A percentile compares a stretch with the other conserved stretches of the same genome.
These are phyloP conservation scores for Eristalinus aeneus DNA, from an alignment of 2,888 invertebrate species.

Conservation along the genomic window DNA sequence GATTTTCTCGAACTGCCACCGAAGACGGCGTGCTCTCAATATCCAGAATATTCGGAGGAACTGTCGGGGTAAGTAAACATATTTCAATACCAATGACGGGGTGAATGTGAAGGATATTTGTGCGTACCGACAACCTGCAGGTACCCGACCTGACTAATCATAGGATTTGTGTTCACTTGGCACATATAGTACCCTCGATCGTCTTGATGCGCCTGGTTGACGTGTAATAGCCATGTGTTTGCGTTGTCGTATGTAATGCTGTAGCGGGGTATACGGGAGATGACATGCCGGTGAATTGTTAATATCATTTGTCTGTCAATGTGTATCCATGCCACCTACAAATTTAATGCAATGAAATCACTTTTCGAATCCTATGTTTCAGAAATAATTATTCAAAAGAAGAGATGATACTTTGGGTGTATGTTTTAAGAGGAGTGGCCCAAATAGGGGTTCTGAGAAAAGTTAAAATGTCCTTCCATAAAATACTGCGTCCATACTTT, in stretches of 20 bases:
- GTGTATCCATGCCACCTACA: constrained; percentile 96
- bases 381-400: too few relatives aligned
- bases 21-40: constrained; percentile 94
- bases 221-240: constrained; percentile 94
- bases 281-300: constrained; percentile 95
- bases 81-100: not conserved
- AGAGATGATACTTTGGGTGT: too few relatives aligned
- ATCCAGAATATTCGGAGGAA: constrained; percentile 96
- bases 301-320: constrained; percentile 96
- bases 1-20: constrained; percentile 95
- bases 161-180: constrained; percentile 92
- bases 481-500: too few relatives aligned
- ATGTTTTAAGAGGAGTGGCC: too few relatives aligned
- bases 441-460: too few relatives aligned
- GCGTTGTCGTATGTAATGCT: constrained; percentile 95
- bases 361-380: too few relatives aligned
- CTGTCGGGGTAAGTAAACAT: constrained; percentile 81
- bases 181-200: constrained; percentile 89
- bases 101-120: not conserved
- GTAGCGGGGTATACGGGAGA: constrained; percentile 94
- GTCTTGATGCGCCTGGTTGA: constrained; percentile 94
- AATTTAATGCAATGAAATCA: too few relatives aligned
- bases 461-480: too few relatives aligned
- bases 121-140: constrained; percentile 93
- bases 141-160: constrained; percentile 97